Conservation (phyloP, 1,140 invertebrate genomes). For the Tetragnatha versicolor region DNA sequence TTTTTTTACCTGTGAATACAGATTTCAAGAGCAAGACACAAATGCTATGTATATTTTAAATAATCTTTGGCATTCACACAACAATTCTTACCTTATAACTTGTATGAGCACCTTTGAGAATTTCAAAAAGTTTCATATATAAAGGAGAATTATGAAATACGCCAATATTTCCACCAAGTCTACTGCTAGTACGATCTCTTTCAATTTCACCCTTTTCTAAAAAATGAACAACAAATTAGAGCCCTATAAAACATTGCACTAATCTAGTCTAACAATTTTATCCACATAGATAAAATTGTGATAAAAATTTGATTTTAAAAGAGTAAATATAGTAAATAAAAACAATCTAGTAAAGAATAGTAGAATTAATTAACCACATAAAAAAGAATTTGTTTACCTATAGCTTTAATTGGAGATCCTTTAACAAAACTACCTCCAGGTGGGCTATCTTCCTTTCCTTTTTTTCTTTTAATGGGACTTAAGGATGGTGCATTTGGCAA, state of each 20-base stretch:
- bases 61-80: too few relatives aligned
- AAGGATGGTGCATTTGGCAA: constrained; percentile 63
- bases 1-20: too few relatives aligned
- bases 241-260: neutral
- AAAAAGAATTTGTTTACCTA: constrained; percentile 22
- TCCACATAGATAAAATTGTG: too few relatives aligned
- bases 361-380: too few relatives aligned
- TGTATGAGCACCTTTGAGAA: constrained; percentile 75
- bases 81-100: constrained; percentile 84
- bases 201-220: constrained; percentile 48
- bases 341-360: too few relatives aligned
- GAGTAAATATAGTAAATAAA: too few relatives aligned
- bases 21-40: too few relatives aligned
- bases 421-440: constrained; percentile 2
- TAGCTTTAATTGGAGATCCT: constrained; percentile 44
- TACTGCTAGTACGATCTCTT: constrained; percentile 39
- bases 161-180: constrained; percentile 65
- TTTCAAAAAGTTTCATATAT: constrained; percentile 80
- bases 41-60: too few relatives aligned
- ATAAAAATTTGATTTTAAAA: too few relatives aligned
- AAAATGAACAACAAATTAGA: constrained; percentile 3
- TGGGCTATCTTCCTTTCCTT: constrained; percentile 60
- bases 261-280: neutral
- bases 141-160: constrained; percentile 74
- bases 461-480: constrained; percentile 66